Conservation (phyloP, 2,888 invertebrate species). For the Torymus tubicola region DNA sequence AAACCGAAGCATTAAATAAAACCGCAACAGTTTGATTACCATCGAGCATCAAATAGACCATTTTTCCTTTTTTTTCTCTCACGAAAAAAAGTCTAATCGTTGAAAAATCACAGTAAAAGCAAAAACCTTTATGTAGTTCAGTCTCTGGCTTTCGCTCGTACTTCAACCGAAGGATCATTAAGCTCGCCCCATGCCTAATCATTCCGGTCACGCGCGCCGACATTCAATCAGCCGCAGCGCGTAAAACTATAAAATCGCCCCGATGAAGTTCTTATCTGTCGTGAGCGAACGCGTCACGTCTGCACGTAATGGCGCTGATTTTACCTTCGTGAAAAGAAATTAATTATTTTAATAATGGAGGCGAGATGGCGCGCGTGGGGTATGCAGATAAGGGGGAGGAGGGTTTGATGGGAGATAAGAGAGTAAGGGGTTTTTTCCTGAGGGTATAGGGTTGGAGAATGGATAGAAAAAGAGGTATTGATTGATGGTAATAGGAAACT, state of each 20-base stretch:
- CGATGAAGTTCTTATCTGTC: constrained; percentile 49
- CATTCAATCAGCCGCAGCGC: constrained; percentile 47
- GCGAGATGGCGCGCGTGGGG: constrained; percentile 13
- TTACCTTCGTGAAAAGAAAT: constrained; percentile 15
- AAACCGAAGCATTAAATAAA: too few relatives aligned
- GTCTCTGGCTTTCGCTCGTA: background rate
- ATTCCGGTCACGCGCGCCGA: constrained; percentile 50
- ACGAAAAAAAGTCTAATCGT: too few relatives aligned
- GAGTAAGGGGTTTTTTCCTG: background rate
- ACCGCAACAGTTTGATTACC: too few relatives aligned
- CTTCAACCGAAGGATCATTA: constrained; percentile 19
- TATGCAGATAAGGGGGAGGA: constrained; percentile 13
- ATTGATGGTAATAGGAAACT: too few relatives aligned
- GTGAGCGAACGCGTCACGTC: constrained; percentile 39
- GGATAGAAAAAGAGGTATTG: too few relatives aligned
- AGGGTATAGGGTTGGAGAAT: too few relatives aligned
- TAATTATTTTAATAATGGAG: constrained; percentile 43
- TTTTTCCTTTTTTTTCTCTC: too few relatives aligned
- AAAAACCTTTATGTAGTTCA: too few relatives aligned
- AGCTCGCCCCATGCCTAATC: constrained; percentile 15
- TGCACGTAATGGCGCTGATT: constrained; percentile 32
- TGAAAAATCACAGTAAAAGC: too few relatives aligned
- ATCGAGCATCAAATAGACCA: too few relatives aligned
- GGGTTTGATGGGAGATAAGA: constrained; percentile 4
- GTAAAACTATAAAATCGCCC: constrained; percentile 46